Evolutionary conservation across 2,888 invertebrate species (phyloP), one percentile per base, ranked within the genome.

Genomic region (Lissonota sp.): DNA sequence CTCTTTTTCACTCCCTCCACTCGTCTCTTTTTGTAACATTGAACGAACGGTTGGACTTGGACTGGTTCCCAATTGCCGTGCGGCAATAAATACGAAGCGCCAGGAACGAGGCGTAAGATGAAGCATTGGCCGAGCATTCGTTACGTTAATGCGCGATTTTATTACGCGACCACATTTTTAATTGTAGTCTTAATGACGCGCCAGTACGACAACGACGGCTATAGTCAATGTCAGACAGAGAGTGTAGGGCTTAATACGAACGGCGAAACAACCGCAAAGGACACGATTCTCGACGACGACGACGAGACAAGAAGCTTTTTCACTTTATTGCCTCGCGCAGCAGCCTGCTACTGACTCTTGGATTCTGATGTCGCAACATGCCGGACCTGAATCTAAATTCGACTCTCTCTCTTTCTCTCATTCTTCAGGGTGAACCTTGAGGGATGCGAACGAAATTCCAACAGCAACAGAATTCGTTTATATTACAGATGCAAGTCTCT

Each of bases 61-160:
- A 91, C 88, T 84, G 80, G 84, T 87, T 91, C 91, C 92, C 91
- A 92, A 91, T 92, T 91, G 91, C 90, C 83, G 84, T 26, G 76
- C 57, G 76, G 90, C 88, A 87, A 90, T 89, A 91, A 91, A 91
- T 88, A 88, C 88, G 85, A 85, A 85, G 87, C 87, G 86, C 82
- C 83, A 84, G 85, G 26, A 26, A 86, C 87, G 87, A 88, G 86
- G 84, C 86, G 88, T 84, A 84, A 84, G 74, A 83, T 80, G 84
- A 85, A 79, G 72, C 75, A 80, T 75, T 69, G 72, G 44, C 77
- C 46, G 64, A 80, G 78, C 84, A 87, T 88, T 87, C 89, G 90
- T 91, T 89, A 90, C 86, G 85, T 91, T 90, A 90, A 90, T 89
- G 90, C 87, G 86, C 87, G 85, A 90, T 91, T 92, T 92, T 92